phyloP scores from a whole-genome alignment of 2,797 vertebrate genomes.

The Siniperca scherzeri region DNA sequence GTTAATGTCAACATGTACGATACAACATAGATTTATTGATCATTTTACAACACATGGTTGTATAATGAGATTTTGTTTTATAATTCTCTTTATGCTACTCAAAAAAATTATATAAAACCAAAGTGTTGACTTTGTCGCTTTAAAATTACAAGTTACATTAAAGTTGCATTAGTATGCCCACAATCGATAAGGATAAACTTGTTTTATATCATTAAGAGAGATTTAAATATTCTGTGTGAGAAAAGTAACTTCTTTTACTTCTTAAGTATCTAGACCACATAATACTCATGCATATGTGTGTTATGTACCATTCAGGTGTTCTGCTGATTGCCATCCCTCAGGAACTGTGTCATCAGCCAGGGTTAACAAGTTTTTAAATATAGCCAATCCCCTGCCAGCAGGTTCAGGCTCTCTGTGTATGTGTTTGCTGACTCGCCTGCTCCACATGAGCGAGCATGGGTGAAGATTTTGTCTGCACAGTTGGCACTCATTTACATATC shows the following conservation, averaged over 20 bases:
- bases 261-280: background rate
- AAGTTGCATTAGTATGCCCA: background rate
- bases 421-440: conserved; percentile 29
- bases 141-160: background rate
- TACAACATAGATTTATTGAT: no score
- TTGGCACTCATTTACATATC: conserved; percentile 38
- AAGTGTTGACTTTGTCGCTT: background rate
- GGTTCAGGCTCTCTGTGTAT: background rate
- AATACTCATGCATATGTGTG: background rate
- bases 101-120: no score
- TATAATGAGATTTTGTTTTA: no score
- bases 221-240: background rate
- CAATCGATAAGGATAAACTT: background rate
- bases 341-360: conserved; percentile 64
- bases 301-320: conserved; percentile 24
- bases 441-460: background rate
- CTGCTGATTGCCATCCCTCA: conserved; percentile 31
- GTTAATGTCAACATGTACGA: no score
- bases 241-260: background rate
- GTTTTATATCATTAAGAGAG: background rate
- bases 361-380: conserved; percentile 74
- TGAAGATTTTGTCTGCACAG: background rate
- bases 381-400: conserved; percentile 54
- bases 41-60: no score
- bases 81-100: no score